Evolutionary conservation across 2,888 invertebrate species (phyloP).

Genomic region (Masnerella sp.): DNA sequence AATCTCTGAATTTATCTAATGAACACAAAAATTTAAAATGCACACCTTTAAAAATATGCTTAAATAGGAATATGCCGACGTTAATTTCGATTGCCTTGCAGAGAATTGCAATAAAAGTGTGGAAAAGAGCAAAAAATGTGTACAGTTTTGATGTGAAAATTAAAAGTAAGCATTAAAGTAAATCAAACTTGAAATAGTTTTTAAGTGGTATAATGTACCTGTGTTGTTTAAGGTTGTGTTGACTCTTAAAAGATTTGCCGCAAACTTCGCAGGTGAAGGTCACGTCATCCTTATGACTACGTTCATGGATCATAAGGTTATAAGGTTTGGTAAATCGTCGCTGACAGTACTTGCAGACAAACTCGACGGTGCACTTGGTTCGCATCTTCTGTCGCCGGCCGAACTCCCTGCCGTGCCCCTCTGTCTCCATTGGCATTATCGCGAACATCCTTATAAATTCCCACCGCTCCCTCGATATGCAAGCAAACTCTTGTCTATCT

Average conservation of each 20-base stretch:
- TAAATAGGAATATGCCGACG: no score
- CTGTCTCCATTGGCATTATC: conserved; percentile 78
- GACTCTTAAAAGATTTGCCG: conserved; percentile 95
- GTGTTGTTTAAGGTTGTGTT: conserved; percentile 95
- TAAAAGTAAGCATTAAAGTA: no score
- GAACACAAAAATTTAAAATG: no score
- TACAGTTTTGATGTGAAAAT: no score
- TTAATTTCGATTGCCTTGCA: no score
- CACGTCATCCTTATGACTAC: conserved; percentile 97
- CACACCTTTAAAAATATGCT: no score
- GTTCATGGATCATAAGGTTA: conserved; percentile 97
- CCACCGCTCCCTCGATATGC: conserved; percentile 74
- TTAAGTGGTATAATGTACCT: conserved; percentile 79
- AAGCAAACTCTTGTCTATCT: conserved; percentile 64
- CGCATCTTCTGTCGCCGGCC: conserved; percentile 82
- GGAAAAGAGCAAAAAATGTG: no score
- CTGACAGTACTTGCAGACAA: conserved; percentile 98
- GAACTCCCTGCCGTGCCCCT: conserved; percentile 78
- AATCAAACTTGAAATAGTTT: no score
- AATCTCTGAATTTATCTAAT: no score
- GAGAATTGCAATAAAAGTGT: no score
- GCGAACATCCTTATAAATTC: conserved; percentile 78
- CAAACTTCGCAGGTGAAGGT: conserved; percentile 98
- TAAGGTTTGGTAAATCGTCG: conserved; percentile 99
- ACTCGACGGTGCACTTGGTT: conserved; percentile 81